Evolutionary conservation across 2,797 vertebrate genomes (phyloP).

Genomic region (Heterohyrax brucei): DNA sequence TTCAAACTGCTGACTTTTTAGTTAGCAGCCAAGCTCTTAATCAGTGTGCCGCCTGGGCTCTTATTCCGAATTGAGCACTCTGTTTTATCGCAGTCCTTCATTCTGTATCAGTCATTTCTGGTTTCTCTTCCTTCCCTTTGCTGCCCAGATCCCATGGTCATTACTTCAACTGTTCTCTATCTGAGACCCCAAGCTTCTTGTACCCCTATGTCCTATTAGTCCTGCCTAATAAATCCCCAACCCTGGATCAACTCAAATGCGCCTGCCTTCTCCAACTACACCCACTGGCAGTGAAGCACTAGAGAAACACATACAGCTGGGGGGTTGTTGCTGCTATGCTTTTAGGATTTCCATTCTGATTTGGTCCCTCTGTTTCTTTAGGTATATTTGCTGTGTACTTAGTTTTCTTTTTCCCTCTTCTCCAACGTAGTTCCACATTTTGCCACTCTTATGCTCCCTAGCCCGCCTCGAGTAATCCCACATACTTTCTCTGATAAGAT

Average conservation of each 20-base stretch:
- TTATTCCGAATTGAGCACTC: background rate
- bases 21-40: too few relatives aligned
- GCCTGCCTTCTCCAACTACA: background rate
- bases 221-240: slow-evolving; percentile 7
- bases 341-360: background rate
- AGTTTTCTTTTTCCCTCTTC: background rate
- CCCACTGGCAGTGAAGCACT: background rate
- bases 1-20: too few relatives aligned
- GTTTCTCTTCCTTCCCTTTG: slow-evolving; percentile 14
- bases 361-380: background rate
- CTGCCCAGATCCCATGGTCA: background rate
- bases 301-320: background rate
- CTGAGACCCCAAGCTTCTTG: background rate
- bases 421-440: background rate
- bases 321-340: background rate
- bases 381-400: background rate
- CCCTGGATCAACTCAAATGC: background rate
- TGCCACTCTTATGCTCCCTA: background rate
- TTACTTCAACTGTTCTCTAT: background rate
- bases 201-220: background rate
- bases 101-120: background rate
- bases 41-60: too few relatives aligned
- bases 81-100: background rate
- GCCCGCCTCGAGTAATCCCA: background rate
- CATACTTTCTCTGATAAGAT: slow-evolving; percentile 22